Base-by-base conservation (phyloP, 2,113 vertebrate genomes). In the Anseranas semipalmata region DNA sequence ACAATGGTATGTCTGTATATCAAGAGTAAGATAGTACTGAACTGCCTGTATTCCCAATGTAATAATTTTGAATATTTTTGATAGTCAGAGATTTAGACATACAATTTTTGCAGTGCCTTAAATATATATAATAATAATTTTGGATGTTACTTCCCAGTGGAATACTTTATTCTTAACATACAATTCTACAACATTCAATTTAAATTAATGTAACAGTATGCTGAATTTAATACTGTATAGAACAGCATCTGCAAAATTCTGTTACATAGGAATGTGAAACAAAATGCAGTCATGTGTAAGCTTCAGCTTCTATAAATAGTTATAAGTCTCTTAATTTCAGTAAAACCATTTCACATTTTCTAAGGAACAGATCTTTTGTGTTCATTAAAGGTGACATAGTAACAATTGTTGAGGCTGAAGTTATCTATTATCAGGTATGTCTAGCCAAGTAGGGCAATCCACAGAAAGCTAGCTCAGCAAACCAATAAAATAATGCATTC, bases 301-400 rank as follows among this genome's bases (percentile, higher is more conserved):
- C 37, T 88, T 74, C 65, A 65, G 35, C 14, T 74, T 43, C 14
- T 60, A 71, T 65, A 90, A 86, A 67, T 6, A 83, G 30, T 27
- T 7, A 30, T 3, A 15, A 59, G 41, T 32, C 33, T 91, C 67
- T 84, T 93, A 85, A 91, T 86, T 94, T 93, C 1, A 0, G 27
- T 68, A 55, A 93, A 90, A 74, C 33, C 5, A 32, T 62, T 93
- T 94, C 76, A 58, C 24, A 15, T 88, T 74, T 90, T 37, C 46
- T 70, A 48, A 84, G 25, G 65, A 96, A 84, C 30, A 28, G 82
- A 63, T 75, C 83, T 82, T 17, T 83, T 93, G 45, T 8, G 16
- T 48, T 92, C 83, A 96, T 88, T 94, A 96, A 72, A 94, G 30
- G 33, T 60, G 60, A 67, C 56, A 89, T 19, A 60, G 33, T 43